Evolutionary conservation across 2,888 invertebrate genomes (phyloP).

Genomic region (Trachelus iudaicus): DNA sequence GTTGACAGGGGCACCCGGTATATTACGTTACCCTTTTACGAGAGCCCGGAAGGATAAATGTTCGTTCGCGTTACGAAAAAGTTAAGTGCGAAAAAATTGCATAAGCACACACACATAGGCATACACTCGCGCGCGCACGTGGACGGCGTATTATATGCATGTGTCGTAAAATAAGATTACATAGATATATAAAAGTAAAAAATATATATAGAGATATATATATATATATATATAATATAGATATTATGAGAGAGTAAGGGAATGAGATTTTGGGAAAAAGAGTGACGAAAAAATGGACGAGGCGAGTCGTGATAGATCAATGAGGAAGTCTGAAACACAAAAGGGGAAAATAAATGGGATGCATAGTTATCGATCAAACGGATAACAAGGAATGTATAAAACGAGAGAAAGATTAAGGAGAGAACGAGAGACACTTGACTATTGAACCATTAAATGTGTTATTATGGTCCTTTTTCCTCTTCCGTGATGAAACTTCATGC

Average conservation of each 20-base stretch:
- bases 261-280: neutral
- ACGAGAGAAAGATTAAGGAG: neutral
- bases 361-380: neutral
- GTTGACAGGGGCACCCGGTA: neutral
- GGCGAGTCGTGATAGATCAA: neutral
- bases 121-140: neutral
- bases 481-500: constrained; percentile 22
- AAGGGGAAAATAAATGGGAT: neutral
- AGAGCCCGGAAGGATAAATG: neutral
- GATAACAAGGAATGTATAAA: neutral
- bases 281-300: neutral
- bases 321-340: neutral
- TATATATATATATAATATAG: constrained; percentile 21
- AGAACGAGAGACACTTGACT: neutral
- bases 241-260: constrained; percentile 11
- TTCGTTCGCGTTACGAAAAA: neutral
- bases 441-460: constrained; percentile 22
- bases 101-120: neutral
- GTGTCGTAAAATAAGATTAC: constrained; percentile 19
- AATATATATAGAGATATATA: constrained; percentile 2
- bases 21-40: neutral
- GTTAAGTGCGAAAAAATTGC: neutral
- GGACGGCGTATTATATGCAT: constrained; percentile 14
- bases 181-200: constrained; percentile 21
- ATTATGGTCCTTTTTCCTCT: constrained; percentile 41